Base-by-base conservation (phyloP, 2,888 invertebrate genomes). In the Rhyacophila evoluta region DNA sequence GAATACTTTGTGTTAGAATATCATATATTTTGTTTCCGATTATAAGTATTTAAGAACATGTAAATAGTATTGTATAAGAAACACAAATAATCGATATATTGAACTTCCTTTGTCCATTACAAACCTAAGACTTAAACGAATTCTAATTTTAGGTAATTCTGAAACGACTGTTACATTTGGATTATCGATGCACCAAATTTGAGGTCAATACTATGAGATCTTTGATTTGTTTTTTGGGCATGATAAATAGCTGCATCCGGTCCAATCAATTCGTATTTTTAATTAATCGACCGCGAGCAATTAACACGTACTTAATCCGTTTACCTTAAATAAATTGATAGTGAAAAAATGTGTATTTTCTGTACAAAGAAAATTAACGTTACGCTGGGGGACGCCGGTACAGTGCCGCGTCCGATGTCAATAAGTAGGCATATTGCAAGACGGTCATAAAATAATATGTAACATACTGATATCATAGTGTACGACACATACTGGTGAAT, bases 351-450 rank as follows among this genome's bases (percentile, higher is more conserved):
- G 55, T 19, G 55, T 55, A 41, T n/a, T 15, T 19, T 19, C 55
- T 55, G 55, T 19, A 55, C 55, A 55, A 55, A 55, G 55, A 55
- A 55, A 55, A 55, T 25, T n/a, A n/a, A n/a, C n/a, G 55, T 55
- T 55, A 55, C 55, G 55, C 55, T 55, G 19, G 15, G 10, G 19
- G 10, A 55, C 55, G 19, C 55, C 55, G 55, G 19, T 55, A 10
- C 55, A 55, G 6, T 55, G 55, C 8, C 55, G 55, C 19, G 55
- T 19, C 55, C n/a, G n/a, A n/a, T n/a, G n/a, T n/a, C n/a, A n/a
- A n/a, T n/a, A n/a, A n/a, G n/a, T n/a, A n/a, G n/a, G n/a, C n/a
- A n/a, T n/a, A n/a, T n/a, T n/a, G n/a, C n/a, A n/a, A n/a, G n/a
- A n/a, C n/a, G n/a, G n/a, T n/a, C n/a, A n/a, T n/a, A n/a, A n/a